These are phyloP conservation scores for Dichetophora obliterata DNA, from an alignment of 2,888 invertebrate genomes.

Conservation along the genomic window DNA sequence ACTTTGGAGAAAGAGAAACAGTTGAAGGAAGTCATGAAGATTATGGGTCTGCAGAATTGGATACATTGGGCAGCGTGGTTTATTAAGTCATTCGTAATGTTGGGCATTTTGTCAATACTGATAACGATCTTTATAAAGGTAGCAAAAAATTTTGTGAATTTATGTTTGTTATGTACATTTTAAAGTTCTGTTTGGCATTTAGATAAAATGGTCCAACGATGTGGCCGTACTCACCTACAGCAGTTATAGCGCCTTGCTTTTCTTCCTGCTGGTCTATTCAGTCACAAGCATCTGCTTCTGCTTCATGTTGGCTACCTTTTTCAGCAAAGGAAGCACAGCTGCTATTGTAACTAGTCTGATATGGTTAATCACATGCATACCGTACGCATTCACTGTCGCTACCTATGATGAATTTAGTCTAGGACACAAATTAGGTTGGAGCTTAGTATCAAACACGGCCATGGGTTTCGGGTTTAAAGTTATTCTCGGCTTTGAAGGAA, in stretches of 20 bases:
- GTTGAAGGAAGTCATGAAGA: slow-evolving; percentile 89
- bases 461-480: slow-evolving; percentile 85
- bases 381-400: slow-evolving; percentile 77
- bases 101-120: slow-evolving; percentile 74
- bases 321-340: slow-evolving; percentile 85
- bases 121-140: slow-evolving; percentile 76
- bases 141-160: neutral
- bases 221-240: slow-evolving; percentile 79
- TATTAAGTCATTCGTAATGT: slow-evolving; percentile 79
- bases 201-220: slow-evolving; percentile 72
- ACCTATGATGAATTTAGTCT: slow-evolving; percentile 77
- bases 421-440: slow-evolving; percentile 74
- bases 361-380: slow-evolving; percentile 82
- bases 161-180: neutral
- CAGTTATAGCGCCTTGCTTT: slow-evolving; percentile 76
- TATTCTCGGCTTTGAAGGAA: slow-evolving; percentile 77
- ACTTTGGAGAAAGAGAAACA: slow-evolving; percentile 76
- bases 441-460: slow-evolving; percentile 82
- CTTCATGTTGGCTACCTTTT: slow-evolving; percentile 84
- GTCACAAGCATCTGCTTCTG: slow-evolving; percentile 81
- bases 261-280: slow-evolving; percentile 80
- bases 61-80: slow-evolving; percentile 91
- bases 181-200: slow-evolving; percentile 44
- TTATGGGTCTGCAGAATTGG: slow-evolving; percentile 89
- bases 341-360: slow-evolving; percentile 81